A percentile compares a stretch with the other conserved stretches of the same genome.
Conservation (phyloP, 2,888 invertebrate species). For the Apodemia duryi region DNA sequence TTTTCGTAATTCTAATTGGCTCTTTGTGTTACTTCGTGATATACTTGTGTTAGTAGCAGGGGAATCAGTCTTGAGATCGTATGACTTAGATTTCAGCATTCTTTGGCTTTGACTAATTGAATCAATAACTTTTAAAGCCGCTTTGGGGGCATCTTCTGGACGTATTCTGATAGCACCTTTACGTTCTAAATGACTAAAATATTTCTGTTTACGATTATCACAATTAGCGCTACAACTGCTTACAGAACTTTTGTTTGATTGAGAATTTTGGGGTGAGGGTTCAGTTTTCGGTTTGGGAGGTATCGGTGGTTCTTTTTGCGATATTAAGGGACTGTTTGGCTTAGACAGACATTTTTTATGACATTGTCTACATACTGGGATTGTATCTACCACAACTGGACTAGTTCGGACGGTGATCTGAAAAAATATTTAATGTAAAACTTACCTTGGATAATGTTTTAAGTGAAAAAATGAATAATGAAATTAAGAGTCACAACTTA, state of each 20-base stretch:
- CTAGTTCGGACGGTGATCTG: slow-evolving; percentile 89
- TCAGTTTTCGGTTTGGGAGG: slow-evolving; percentile 56
- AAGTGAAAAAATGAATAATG: not conserved
- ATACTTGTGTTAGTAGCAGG: slow-evolving; percentile 57
- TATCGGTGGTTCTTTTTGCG: slow-evolving; percentile 63
- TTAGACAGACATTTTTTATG: slow-evolving; percentile 86
- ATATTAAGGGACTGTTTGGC: slow-evolving; percentile 71
- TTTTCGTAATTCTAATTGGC: slow-evolving; percentile 64
- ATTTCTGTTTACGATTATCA: slow-evolving; percentile 59
- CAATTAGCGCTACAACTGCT: slow-evolving; percentile 66
- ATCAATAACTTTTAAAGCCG: slow-evolving; percentile 69
- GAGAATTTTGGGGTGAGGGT: slow-evolving; percentile 60
- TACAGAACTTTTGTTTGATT: slow-evolving; percentile 60
- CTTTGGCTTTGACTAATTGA: slow-evolving; percentile 72
- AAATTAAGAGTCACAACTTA: slow-evolving; percentile 48
- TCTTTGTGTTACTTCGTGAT: slow-evolving; percentile 57
- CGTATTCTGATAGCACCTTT: slow-evolving; percentile 72
- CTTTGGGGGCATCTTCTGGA: slow-evolving; percentile 70
- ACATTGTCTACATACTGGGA: slow-evolving; percentile 87
- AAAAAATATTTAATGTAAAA: slow-evolving; percentile 35
- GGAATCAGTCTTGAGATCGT: slow-evolving; percentile 69
- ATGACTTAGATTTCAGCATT: slow-evolving; percentile 72
- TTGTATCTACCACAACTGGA: slow-evolving; percentile 84
- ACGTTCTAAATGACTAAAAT: slow-evolving; percentile 64
- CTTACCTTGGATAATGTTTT: slow-evolving; percentile 2